These are phyloP conservation scores for Anniella stebbinsi DNA, from an alignment of 2,797 vertebrate genomes.

Conservation along the genomic window DNA sequence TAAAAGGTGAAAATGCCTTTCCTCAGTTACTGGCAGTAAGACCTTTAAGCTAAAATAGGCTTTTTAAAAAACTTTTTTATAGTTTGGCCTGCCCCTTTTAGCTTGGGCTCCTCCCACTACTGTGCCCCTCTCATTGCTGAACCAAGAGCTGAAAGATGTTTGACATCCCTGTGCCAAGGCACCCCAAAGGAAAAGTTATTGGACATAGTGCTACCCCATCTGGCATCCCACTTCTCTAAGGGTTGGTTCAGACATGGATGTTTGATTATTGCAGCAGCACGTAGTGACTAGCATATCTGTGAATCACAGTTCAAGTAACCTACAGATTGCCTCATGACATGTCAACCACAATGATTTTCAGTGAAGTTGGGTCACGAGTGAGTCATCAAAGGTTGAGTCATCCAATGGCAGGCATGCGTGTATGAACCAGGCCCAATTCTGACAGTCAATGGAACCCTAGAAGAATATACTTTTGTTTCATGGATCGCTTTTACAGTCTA, in stretches of 20 bases:
- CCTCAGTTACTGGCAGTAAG: too few species aligned
- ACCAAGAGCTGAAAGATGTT: too few species aligned
- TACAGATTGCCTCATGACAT: background rate
- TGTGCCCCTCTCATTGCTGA: too few species aligned
- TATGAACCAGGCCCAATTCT: background rate
- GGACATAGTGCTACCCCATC: background rate
- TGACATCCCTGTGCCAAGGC: too few species aligned
- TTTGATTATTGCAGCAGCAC: background rate
- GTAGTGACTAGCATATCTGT: background rate
- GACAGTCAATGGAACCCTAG: background rate
- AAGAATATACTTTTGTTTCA: background rate
- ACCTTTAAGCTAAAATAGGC: too few species aligned
- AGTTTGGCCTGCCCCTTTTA: too few species aligned
- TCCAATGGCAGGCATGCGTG: background rate
- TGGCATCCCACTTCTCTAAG: background rate
- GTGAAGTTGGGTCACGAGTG: background rate
- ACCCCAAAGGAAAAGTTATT: background rate
- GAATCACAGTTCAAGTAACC: background rate
- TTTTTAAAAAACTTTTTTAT: too few species aligned
- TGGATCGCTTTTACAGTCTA: background rate
- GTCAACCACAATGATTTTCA: background rate
- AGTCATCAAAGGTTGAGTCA: background rate
- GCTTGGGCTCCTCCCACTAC: too few species aligned
- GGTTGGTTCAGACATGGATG: too few species aligned
- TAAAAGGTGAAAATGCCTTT: too few species aligned